These are phyloP conservation scores for Macrotus californicus DNA, from an alignment of 2,113 vertebrate genomes.

Conservation along the genomic window DNA sequence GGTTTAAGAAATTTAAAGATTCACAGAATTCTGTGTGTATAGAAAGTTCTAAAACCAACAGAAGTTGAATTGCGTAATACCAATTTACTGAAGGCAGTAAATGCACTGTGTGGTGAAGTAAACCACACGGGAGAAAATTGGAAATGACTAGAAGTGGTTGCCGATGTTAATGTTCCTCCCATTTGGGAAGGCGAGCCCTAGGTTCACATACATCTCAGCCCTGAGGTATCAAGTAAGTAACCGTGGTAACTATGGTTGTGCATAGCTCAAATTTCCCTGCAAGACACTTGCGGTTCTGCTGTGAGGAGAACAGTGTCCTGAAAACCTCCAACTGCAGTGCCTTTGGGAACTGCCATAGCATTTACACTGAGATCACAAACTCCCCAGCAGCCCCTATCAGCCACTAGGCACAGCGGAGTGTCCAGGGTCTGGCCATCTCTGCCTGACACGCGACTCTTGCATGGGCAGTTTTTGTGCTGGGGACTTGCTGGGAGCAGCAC, in stretches of 20 bases:
- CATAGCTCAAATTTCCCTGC: neutral
- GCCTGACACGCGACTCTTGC: neutral
- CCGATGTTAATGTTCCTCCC: neutral
- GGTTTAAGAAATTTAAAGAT: neutral
- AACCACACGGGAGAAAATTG: neutral
- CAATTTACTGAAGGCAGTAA: neutral
- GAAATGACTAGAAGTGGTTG: neutral
- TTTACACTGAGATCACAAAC: neutral
- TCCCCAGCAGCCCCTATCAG: neutral
- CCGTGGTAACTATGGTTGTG: neutral
- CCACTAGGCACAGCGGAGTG: neutral
- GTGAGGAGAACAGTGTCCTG: neutral
- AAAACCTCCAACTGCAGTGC: neutral
- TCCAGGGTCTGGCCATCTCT: neutral
- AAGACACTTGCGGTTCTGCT: neutral
- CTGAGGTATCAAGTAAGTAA: neutral
- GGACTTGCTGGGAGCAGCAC: neutral
- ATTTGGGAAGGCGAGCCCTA: neutral
- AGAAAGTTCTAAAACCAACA: neutral
- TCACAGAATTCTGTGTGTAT: neutral
- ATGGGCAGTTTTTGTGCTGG: neutral
- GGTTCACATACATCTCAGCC: neutral
- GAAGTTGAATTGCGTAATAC: neutral
- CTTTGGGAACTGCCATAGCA: neutral
- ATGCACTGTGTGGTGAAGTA: neutral